phyloP scores from a whole-genome alignment of 2,888 invertebrate species.

The Caenorhabditis angaria region DNA sequence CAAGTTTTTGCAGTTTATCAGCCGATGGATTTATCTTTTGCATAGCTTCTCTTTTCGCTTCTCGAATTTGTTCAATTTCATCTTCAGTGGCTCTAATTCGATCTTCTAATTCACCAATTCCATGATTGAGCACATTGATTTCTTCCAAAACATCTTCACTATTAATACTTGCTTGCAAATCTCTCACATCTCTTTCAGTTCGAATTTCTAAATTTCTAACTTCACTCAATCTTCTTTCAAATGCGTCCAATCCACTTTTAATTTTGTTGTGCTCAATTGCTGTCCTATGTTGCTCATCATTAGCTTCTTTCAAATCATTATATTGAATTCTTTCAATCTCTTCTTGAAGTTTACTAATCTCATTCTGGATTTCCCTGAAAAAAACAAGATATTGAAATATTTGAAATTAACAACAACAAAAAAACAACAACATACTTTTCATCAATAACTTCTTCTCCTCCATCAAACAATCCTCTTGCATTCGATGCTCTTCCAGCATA shows the following conservation, averaged over 20 bases:
- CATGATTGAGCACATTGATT: background rate
- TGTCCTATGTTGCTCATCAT: background rate
- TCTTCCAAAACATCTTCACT: background rate
- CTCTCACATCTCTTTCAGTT: conserved; percentile 10
- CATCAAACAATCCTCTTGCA: conserved; percentile 14
- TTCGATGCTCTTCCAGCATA: conserved; percentile 13
- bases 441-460: conserved; percentile 2
- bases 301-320: background rate
- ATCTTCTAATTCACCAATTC: conserved; percentile 11
- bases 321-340: background rate
- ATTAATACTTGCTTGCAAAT: background rate
- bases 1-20: background rate
- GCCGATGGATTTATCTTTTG: background rate
- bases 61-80: background rate
- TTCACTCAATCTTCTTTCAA: background rate
- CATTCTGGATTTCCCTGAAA: background rate
- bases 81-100: conserved; percentile 8
- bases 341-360: background rate
- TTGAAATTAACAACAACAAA: too few species aligned
- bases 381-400: too few species aligned
- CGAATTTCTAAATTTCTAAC: background rate
- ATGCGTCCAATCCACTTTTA: background rate
- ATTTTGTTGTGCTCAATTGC: background rate
- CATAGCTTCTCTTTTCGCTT: background rate
- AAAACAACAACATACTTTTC: conserved; percentile 8